phyloP scores from a whole-genome alignment of 2,888 invertebrate genomes.

The Campopleginae sp. region DNA sequence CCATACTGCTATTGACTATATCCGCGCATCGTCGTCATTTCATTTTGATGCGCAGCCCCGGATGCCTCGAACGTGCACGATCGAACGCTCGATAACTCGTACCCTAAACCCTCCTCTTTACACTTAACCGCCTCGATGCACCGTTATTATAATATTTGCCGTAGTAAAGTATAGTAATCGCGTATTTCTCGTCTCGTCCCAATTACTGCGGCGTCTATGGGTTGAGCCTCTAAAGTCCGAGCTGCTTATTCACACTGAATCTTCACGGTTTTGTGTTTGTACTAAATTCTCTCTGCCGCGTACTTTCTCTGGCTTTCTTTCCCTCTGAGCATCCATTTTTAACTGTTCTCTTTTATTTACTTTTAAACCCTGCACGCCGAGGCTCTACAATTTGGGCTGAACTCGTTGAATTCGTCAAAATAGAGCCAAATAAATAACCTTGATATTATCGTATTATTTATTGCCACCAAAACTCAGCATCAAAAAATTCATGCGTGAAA shows the following conservation, averaged over 20 bases:
- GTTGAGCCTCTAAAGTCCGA: slow-evolving; percentile 24
- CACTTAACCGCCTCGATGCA: slow-evolving; percentile 71
- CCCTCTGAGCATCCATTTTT: not conserved
- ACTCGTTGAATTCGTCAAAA: not conserved
- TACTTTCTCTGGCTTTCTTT: not conserved
- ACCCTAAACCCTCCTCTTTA: slow-evolving; percentile 45
- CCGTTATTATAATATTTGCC: slow-evolving; percentile 82
- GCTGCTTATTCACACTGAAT: slow-evolving; percentile 53
- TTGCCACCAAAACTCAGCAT: no score
- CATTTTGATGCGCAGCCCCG: slow-evolving; percentile 75
- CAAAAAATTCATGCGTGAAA: no score
- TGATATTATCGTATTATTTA: no score
- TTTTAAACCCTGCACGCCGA: not conserved
- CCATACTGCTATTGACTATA: slow-evolving; percentile 12
- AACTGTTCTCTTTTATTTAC: not conserved
- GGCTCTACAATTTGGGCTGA: not conserved
- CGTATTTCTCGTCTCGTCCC: slow-evolving; percentile 77
- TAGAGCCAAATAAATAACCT: no score
- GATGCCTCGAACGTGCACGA: slow-evolving; percentile 72
- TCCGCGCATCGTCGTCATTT: slow-evolving; percentile 19
- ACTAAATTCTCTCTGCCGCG: slow-evolving; percentile 4
- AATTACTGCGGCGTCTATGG: slow-evolving; percentile 74
- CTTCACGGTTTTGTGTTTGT: slow-evolving; percentile 49
- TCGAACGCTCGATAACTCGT: slow-evolving; percentile 79
- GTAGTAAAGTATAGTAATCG: slow-evolving; percentile 80